Percentiles rank a stretch among this genome's conserved stretches.
Conservation (phyloP, 2,797 vertebrate species). For the Lutjanus argentimaculatus region DNA sequence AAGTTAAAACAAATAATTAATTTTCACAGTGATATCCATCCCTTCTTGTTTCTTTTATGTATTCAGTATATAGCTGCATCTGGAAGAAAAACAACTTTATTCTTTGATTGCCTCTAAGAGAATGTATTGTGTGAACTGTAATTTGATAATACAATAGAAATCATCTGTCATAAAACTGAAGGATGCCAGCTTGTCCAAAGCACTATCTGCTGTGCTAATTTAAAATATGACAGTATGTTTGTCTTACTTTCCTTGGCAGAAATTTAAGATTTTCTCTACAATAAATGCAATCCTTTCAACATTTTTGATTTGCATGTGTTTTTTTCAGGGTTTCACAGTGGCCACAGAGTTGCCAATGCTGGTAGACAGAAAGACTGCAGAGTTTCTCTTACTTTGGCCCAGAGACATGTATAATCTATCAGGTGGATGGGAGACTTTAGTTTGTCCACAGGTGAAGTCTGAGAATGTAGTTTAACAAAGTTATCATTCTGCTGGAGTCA, state of each 20-base stretch:
- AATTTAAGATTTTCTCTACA: not conserved
- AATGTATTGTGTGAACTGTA: not conserved
- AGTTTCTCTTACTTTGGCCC: not conserved
- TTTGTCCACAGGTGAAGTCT: not conserved
- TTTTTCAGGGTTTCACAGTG: not conserved
- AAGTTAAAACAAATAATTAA: no score
- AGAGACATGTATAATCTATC: not conserved
- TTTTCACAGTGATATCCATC: not conserved
- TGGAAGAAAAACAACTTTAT: not conserved
- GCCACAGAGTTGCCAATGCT: not conserved
- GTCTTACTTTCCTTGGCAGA: not conserved
- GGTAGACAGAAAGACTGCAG: not conserved
- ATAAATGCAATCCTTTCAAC: not conserved
- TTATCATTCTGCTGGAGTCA: not conserved
- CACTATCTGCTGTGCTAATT: not conserved
- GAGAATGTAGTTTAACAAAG: not conserved
- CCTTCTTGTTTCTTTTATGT: not conserved
- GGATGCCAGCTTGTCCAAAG: not conserved
- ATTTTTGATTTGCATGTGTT: not conserved
- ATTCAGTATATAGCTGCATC: not conserved
- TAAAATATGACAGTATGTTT: no score
- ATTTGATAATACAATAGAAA: not conserved
- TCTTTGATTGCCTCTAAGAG: not conserved
- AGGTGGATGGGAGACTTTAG: not conserved
- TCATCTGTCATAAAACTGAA: not conserved